Conservation (phyloP, 1,140 invertebrate genomes). For the Diorhabda carinulata region DNA sequence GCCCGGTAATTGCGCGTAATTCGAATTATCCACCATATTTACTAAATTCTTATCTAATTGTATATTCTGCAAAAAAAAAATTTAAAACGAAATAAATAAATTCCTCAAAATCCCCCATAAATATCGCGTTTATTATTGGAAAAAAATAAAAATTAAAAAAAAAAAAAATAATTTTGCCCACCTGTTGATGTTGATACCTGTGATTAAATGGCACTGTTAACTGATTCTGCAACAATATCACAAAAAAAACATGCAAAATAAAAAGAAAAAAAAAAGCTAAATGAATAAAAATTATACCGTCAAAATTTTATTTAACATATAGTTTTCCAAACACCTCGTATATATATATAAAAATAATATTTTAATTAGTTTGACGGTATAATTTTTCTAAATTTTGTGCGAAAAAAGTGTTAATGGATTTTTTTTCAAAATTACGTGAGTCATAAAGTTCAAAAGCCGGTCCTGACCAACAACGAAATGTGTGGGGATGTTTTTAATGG, state of each 20-base stretch:
- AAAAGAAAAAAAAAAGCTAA: constrained; percentile 47
- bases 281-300: neutral
- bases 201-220: constrained; percentile 81
- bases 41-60: constrained; percentile 57
- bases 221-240: constrained; percentile 81
- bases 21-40: constrained; percentile 36
- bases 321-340: too few species aligned
- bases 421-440: too few species aligned
- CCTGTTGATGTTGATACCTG: constrained; percentile 67
- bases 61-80: constrained; percentile 50
- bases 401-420: too few species aligned
- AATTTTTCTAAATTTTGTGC: too few species aligned
- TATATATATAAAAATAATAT: too few species aligned
- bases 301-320: too few species aligned
- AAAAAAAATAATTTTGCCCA: constrained; percentile 63
- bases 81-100: neutral
- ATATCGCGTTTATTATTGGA: neutral
- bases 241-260: constrained; percentile 59
- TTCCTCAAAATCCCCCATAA: neutral
- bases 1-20: constrained; percentile 40
- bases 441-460: too few species aligned
- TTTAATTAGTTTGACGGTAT: too few species aligned
- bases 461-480: too few species aligned
- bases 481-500: too few species aligned
- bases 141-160: constrained; percentile 27